Evolutionary conservation across 2,888 invertebrate genomes (phyloP).

Genomic region (Pelosia muscerda): DNA sequence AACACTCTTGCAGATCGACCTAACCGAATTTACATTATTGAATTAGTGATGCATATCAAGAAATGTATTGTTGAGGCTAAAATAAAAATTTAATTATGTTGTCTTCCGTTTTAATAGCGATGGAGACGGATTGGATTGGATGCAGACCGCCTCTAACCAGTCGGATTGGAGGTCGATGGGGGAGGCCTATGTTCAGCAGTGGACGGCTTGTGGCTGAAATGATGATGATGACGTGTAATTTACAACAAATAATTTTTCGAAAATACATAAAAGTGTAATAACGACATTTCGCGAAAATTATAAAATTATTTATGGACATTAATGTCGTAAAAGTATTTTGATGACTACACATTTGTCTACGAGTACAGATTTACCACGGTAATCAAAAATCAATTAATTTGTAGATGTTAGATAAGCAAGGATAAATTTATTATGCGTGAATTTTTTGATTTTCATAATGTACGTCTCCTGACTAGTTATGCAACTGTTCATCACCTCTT

Average conservation of each 20-base stretch:
- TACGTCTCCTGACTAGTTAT: slow-evolving; percentile 48
- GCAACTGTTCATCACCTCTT: slow-evolving; percentile 45
- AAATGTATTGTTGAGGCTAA: slow-evolving; percentile 21
- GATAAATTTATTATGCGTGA: slow-evolving; percentile 26
- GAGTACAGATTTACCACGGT: slow-evolving; percentile 15
- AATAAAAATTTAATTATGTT: neutral
- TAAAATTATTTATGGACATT: neutral
- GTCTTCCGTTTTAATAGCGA: no score
- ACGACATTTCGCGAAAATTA: no score
- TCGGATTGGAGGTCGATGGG: no score
- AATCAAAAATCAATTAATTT: slow-evolving; percentile 13
- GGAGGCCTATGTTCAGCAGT: no score
- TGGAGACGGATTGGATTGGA: no score
- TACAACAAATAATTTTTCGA: slow-evolving; percentile 27
- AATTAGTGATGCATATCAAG: slow-evolving; percentile 18
- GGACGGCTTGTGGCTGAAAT: slow-evolving; percentile 26
- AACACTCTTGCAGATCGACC: slow-evolving; percentile 54
- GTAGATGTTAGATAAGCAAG: slow-evolving; percentile 12
- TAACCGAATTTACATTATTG: slow-evolving; percentile 54
- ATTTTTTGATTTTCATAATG: slow-evolving; percentile 32
- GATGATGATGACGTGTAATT: slow-evolving; percentile 13
- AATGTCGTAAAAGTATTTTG: neutral
- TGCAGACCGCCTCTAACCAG: no score
- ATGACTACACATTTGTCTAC: slow-evolving; percentile 8
- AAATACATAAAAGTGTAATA: slow-evolving; percentile 18